Evolutionary conservation across 2,888 invertebrate genomes (phyloP).

Genomic region (Mactromeris polynyma): DNA sequence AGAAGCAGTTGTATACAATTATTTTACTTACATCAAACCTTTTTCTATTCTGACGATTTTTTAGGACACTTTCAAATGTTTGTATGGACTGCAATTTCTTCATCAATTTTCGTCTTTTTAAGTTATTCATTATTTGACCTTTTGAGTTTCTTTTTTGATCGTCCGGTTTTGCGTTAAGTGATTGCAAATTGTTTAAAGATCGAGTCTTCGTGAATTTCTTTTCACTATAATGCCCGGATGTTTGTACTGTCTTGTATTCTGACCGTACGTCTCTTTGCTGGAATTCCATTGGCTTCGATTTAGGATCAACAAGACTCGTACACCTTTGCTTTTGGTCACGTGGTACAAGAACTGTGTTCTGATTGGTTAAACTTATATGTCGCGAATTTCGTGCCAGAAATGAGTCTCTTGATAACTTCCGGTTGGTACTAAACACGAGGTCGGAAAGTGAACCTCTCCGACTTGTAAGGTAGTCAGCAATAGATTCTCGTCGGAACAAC

Average conservation of each 20-base stretch:
- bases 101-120: slow-evolving; percentile 43
- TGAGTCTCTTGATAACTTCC: slow-evolving; percentile 58
- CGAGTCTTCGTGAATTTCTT: slow-evolving; percentile 47
- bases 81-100: slow-evolving; percentile 58
- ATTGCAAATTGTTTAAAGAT: slow-evolving; percentile 44
- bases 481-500: slow-evolving; percentile 52
- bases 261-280: neutral
- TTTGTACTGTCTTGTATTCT: neutral
- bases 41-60: slow-evolving; percentile 27
- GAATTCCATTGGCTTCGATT: neutral
- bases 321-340: slow-evolving; percentile 50
- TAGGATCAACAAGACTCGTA: slow-evolving; percentile 29
- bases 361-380: slow-evolving; percentile 53
- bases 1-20: too few relatives aligned
- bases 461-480: slow-evolving; percentile 56
- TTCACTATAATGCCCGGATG: slow-evolving; percentile 10
- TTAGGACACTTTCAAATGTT: slow-evolving; percentile 53
- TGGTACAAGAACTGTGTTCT: slow-evolving; percentile 21
- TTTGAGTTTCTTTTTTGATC: slow-evolving; percentile 32
- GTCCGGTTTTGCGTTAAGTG: neutral
- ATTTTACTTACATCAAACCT: slow-evolving; percentile 46
- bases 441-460: slow-evolving; percentile 65
- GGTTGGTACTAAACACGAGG: slow-evolving; percentile 55
- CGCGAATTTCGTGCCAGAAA: slow-evolving; percentile 40
- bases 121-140: slow-evolving; percentile 6